Base-by-base conservation (phyloP, 2,888 invertebrate species). In the Syrphus vitripennis region DNA sequence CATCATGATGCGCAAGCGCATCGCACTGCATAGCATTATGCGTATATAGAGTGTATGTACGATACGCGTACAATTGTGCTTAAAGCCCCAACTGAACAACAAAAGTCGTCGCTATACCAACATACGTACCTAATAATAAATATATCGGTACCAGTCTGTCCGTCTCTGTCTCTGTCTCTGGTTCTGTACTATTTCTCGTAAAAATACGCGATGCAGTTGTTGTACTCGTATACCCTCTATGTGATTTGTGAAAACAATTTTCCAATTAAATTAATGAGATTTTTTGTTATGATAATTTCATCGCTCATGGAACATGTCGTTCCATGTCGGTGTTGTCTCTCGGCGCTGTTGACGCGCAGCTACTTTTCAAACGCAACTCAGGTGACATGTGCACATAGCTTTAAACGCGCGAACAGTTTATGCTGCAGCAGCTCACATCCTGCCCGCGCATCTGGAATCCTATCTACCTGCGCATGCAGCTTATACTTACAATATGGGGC, bases 231-330 rank as follows among this genome's bases (percentile, higher is more conserved):
- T 59, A 59, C 59, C 19, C 7, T 2, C 16, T 63, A 59, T 83
- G 86, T 87, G 82, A 87, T 88, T 87, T 88, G 84, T 88, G 88
- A 88, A 88, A 87, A 88, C 88, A 88, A 88, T 88, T 88, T 88
- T 88, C 88, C 88, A 88, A 88, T 88, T 88, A 88, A 88, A 88
- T 88, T 88, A 88, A 88, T 88, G 88, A 88, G 88, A 87, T 87
- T 83, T 87, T 87, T 87, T 87, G 87, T 87, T 87, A 80, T 80
- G 81, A 78, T 84, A 86, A 88, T 87, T 87, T 86, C 81, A 86
- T 86, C 82, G 86, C 82, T 86, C 86, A 82, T 71, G 86, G 70
- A 82, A 86, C 86, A 86, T 86, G 86, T 71, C 48, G 65, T 82
- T 70, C 59, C 63, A 37, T 50, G 61, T 74, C 42, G 57, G 19